phyloP scores from a whole-genome alignment of 1,140 invertebrate genomes.

The Cherax destructor region DNA sequence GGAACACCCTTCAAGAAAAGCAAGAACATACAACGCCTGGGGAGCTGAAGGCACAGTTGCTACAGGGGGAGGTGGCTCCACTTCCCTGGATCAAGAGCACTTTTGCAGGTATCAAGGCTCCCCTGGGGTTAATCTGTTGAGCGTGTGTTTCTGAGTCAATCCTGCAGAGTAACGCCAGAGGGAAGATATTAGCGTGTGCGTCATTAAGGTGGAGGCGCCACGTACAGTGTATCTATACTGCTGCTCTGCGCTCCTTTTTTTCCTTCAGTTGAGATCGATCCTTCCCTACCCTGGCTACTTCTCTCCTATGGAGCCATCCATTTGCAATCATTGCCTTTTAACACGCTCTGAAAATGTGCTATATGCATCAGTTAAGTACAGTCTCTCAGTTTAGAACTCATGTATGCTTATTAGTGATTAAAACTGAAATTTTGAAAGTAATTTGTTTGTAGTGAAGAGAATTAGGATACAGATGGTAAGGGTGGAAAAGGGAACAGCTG shows the following conservation, averaged over 20 bases:
- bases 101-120: too few relatives aligned
- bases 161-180: too few relatives aligned
- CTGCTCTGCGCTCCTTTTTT: not conserved
- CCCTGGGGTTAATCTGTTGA: too few relatives aligned
- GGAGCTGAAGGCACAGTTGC: too few relatives aligned
- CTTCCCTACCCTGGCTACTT: not conserved
- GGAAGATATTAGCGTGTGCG: not conserved
- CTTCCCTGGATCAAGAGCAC: too few relatives aligned
- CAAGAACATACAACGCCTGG: too few relatives aligned
- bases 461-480: slow-evolving; percentile 54
- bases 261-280: not conserved
- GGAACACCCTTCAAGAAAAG: too few relatives aligned
- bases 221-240: not conserved
- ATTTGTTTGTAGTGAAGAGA: not conserved
- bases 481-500: slow-evolving; percentile 53
- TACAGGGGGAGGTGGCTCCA: too few relatives aligned
- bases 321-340: not conserved
- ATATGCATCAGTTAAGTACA: not conserved
- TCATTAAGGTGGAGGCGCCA: not conserved
- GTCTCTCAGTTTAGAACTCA: not conserved
- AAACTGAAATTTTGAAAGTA: not conserved
- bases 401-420: not conserved
- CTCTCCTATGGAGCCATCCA: not conserved
- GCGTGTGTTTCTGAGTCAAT: too few relatives aligned
- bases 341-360: not conserved